A percentile compares a stretch with the other conserved stretches of the same genome.
Evolutionary conservation across 2,888 invertebrate genomes (phyloP).

Genomic region (Trichacis sp.): DNA sequence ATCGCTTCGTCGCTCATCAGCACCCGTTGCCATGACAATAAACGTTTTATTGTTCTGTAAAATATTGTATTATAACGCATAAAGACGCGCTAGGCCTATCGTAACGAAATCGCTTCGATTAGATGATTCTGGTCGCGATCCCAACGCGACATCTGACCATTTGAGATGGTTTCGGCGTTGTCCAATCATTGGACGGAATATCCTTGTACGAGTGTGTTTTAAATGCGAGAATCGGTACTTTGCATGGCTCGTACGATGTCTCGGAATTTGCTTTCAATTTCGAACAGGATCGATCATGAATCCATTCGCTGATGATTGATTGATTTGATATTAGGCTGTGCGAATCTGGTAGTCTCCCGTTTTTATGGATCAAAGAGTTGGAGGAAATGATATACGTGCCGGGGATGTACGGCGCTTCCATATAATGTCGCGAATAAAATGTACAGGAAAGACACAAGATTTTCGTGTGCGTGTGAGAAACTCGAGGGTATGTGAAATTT

Average conservation of each 20-base stretch:
- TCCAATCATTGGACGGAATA: conserved; percentile 3
- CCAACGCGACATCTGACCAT: too few species aligned
- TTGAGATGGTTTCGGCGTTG: not conserved
- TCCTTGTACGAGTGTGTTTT: conserved; percentile 16
- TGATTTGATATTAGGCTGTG: conserved; percentile 65
- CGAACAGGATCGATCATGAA: conserved; percentile 54
- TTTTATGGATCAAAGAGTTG: conserved; percentile 36
- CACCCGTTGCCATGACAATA: conserved; percentile 67
- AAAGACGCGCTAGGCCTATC: conserved; percentile 38
- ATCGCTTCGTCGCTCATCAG: conserved; percentile 55
- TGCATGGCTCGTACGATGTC: conserved; percentile 31
- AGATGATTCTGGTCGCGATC: too few species aligned
- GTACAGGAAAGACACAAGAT: conserved; percentile 37
- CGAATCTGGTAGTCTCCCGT: conserved; percentile 64
- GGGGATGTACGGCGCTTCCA: conserved; percentile 17
- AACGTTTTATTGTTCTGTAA: conserved; percentile 61
- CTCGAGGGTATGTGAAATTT: conserved; percentile 51
- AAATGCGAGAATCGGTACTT: conserved; percentile 19
- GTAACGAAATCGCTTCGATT: conserved; percentile 35
- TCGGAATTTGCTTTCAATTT: conserved; percentile 41
- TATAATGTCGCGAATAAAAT: conserved; percentile 16
- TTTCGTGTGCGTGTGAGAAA: conserved; percentile 52
- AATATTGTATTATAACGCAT: conserved; percentile 60
- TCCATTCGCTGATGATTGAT: conserved; percentile 58
- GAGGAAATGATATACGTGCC: conserved; percentile 20